These are phyloP conservation scores for Montifringilla adamsi DNA, from an alignment of 2,113 vertebrate species.

Conservation along the genomic window DNA sequence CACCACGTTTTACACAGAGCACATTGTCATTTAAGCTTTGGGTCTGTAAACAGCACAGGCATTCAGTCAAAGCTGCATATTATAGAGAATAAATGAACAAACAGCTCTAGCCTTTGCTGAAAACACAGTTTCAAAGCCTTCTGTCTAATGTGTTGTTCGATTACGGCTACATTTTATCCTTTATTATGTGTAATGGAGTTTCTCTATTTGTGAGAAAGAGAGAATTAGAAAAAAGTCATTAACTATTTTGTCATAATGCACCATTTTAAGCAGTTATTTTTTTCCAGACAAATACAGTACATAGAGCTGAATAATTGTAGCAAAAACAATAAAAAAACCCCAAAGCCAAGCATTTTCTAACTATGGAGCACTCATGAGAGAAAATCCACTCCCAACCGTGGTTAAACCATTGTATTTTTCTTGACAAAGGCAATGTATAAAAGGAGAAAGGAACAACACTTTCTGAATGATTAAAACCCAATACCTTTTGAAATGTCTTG, in stretches of 20 bases:
- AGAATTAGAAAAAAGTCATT: conserved; percentile 33
- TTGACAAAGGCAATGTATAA: not conserved
- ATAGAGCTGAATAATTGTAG: not conserved
- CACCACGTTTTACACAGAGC: not conserved
- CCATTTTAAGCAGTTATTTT: conserved; percentile 33
- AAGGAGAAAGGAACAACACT: not conserved
- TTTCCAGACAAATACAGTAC: not conserved
- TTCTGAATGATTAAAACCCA: not conserved
- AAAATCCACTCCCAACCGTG: not conserved
- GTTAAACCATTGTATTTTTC: not conserved
- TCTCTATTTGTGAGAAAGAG: conserved; percentile 13
- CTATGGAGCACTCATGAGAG: not conserved
- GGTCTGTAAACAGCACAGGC: conserved; percentile 17
- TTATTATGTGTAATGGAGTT: conserved; percentile 27
- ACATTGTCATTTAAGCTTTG: conserved; percentile 33
- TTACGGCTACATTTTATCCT: conserved; percentile 25
- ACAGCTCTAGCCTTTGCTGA: conserved; percentile 6
- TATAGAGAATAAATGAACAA: conserved; percentile 31
- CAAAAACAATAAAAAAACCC: rapidly evolving
- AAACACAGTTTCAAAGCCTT: conserved; percentile 42
- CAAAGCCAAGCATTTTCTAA: not conserved
- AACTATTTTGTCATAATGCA: not conserved
- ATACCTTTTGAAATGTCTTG: not conserved
- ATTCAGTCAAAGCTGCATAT: conserved; percentile 19
- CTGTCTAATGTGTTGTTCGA: conserved; percentile 2